Evolutionary conservation across 2,797 vertebrate genomes (phyloP).

Genomic region (Amazona finschi): DNA sequence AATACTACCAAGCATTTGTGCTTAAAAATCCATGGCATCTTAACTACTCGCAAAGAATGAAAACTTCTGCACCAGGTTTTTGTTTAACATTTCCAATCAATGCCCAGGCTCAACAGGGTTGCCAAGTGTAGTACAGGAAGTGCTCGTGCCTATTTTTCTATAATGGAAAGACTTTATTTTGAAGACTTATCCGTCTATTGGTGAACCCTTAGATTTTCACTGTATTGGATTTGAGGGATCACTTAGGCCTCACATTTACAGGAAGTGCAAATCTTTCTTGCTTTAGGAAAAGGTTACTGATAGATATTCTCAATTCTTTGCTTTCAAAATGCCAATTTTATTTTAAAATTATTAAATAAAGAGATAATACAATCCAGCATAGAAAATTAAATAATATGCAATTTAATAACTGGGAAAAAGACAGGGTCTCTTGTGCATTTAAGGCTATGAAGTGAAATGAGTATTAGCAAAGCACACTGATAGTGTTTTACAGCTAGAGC

Average conservation of each 20-base stretch:
- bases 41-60: background rate
- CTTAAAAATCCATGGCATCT: background rate
- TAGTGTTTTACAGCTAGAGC: background rate
- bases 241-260: background rate
- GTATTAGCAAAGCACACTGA: background rate
- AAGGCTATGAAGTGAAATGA: constrained; percentile 31
- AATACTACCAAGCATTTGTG: background rate
- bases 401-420: constrained; percentile 34
- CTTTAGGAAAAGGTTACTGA: background rate
- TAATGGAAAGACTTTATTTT: background rate
- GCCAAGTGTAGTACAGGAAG: background rate
- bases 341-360: constrained; percentile 44
- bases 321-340: constrained; percentile 4
- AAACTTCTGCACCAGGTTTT: background rate
- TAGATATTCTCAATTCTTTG: background rate
- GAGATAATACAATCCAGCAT: constrained; percentile 26
- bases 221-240: background rate
- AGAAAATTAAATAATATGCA: constrained; percentile 41
- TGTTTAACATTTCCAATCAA: background rate
- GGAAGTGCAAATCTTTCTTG: background rate
- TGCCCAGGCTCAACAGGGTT: background rate
- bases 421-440: constrained; percentile 27
- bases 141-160: background rate
- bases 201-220: constrained; percentile 4
- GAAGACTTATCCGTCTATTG: background rate